Conservation (phyloP, 2,888 invertebrate species). For the Agrotis ipsilon region DNA sequence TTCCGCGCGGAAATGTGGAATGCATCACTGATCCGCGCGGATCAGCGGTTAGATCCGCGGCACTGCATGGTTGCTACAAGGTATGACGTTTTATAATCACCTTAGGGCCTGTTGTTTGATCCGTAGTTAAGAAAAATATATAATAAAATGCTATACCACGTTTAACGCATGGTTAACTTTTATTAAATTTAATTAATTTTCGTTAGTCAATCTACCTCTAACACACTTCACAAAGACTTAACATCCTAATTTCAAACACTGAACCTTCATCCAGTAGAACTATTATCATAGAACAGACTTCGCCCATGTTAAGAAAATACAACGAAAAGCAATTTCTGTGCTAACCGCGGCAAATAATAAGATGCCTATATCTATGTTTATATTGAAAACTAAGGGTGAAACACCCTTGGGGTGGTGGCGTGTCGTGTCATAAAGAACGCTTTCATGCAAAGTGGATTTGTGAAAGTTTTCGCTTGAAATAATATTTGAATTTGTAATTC, state of each 20-base stretch:
- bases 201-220: not conserved
- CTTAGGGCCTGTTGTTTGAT: no score
- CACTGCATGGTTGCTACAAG: no score
- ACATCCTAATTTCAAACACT: conserved; percentile 3
- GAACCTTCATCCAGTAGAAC: not conserved
- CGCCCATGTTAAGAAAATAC: conserved; percentile 50
- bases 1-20: no score
- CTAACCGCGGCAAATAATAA: conserved; percentile 65
- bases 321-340: conserved; percentile 57
- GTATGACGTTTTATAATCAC: no score
- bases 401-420: conserved; percentile 69
- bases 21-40: no score
- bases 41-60: no score
- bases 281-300: conserved; percentile 21
- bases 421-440: conserved; percentile 81
- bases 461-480: conserved; percentile 85
- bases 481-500: conserved; percentile 87
- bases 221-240: not conserved
- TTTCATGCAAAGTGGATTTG: conserved; percentile 87
- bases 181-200: not conserved
- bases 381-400: conserved; percentile 72
- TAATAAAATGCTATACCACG: no score
- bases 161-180: no score
- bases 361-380: conserved; percentile 67
- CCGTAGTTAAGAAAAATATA: no score